These are phyloP conservation scores for Eugnorisma glareosa DNA, from an alignment of 2,888 invertebrate species.

Conservation along the genomic window DNA sequence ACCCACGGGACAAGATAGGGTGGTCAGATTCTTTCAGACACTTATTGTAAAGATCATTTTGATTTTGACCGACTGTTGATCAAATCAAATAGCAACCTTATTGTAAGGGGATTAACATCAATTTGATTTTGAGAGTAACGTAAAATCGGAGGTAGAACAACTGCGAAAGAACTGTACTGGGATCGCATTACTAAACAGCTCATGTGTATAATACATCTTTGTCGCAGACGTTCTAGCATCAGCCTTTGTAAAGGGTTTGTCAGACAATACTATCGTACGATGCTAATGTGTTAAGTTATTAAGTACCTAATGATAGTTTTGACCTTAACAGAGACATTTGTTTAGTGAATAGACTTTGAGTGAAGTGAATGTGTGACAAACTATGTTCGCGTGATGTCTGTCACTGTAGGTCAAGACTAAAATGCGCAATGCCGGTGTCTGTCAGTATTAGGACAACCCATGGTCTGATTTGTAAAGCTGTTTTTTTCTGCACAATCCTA, in stretches of 20 bases:
- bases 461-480: neutral
- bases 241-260: conserved; percentile 38
- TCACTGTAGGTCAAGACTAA: conserved; percentile 33
- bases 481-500: neutral
- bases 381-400: neutral
- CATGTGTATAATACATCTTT: conserved; percentile 47
- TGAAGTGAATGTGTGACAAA: conserved; percentile 53
- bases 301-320: conserved; percentile 32
- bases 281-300: conserved; percentile 33
- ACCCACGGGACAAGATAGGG: too few species aligned
- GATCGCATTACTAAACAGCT: conserved; percentile 38
- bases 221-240: conserved; percentile 33
- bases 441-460: neutral
- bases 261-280: conserved; percentile 20
- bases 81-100: neutral
- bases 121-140: neutral
- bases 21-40: too few species aligned
- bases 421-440: conserved; percentile 2
- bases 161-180: conserved; percentile 2
- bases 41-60: neutral
- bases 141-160: neutral
- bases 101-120: neutral
- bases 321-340: conserved; percentile 39
- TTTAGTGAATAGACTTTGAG: conserved; percentile 24
- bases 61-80: neutral